A percentile compares a stretch with the other conserved stretches of the same genome.
Evolutionary conservation across 2,888 invertebrate genomes (phyloP).

Genomic region (Parnassius orleans): DNA sequence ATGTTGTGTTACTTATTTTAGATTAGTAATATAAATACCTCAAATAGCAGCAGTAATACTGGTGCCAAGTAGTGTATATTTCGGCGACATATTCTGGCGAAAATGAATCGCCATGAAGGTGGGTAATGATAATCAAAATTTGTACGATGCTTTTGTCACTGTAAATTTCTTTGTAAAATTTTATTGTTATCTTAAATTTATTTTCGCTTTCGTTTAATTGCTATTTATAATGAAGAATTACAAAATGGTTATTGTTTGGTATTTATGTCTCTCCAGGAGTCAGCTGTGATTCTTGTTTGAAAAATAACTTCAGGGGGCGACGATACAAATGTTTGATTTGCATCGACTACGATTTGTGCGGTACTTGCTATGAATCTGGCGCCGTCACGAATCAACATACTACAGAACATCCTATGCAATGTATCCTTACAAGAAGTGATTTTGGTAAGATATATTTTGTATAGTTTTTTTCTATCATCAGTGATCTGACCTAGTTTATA

Average conservation of each 20-base stretch:
- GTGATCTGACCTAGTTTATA: conserved; percentile 24
- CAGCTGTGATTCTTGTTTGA: conserved; percentile 99
- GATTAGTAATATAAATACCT: conserved; percentile 77
- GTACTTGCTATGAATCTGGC: conserved; percentile 96
- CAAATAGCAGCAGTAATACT: conserved; percentile 71
- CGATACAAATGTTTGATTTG: conserved; percentile 99
- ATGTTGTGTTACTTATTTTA: conserved; percentile 81
- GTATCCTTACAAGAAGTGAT: conserved; percentile 97
- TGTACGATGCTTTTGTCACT: conserved; percentile 77
- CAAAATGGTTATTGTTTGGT: conserved; percentile 47
- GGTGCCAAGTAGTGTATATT: conserved; percentile 74
- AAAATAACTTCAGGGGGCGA: conserved; percentile 97
- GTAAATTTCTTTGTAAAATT: conserved; percentile 57
- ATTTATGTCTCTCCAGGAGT: conserved; percentile 88
- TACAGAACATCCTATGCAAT: conserved; percentile 99
- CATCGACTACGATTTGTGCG: conserved; percentile 99
- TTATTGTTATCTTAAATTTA: conserved; percentile 32
- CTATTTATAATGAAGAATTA: conserved; percentile 31
- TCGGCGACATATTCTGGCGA: conserved; percentile 76
- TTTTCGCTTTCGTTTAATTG: conserved; percentile 27
- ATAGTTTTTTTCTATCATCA: conserved; percentile 21
- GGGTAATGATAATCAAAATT: conserved; percentile 84
- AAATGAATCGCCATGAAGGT: conserved; percentile 98
- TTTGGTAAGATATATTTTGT: conserved; percentile 84
- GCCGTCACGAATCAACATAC: conserved; percentile 95